These are phyloP conservation scores for Xerus rutilus DNA, from an alignment of 2,797 vertebrate species.

Conservation along the genomic window DNA sequence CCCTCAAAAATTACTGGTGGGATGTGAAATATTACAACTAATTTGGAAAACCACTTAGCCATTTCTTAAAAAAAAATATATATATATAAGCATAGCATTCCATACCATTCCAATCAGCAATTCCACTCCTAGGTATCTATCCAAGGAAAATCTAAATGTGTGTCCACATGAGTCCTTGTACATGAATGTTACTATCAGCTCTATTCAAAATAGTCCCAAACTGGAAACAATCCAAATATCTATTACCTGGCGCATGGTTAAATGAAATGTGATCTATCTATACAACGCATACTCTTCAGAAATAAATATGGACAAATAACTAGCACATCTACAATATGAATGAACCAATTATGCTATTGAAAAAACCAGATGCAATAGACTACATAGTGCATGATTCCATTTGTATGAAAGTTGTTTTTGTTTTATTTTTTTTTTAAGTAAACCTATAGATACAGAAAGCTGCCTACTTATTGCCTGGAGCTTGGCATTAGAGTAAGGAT, in stretches of 20 bases:
- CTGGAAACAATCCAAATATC: conserved; percentile 6
- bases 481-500: neutral
- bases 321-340: neutral
- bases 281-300: neutral
- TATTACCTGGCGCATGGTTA: neutral
- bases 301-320: conserved; percentile 19
- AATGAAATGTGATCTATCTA: neutral
- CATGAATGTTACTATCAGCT: neutral
- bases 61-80: neutral
- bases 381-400: neutral
- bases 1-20: neutral
- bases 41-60: neutral
- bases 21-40: neutral
- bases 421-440: neutral
- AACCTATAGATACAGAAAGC: neutral
- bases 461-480: neutral
- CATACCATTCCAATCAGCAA: neutral
- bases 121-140: conserved; percentile 12
- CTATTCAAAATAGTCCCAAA: neutral
- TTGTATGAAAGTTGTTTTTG: neutral
- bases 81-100: neutral
- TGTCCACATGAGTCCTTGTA: neutral
- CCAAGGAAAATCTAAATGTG: conserved; percentile 43
- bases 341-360: conserved; percentile 31
- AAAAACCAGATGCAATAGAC: neutral